Conservation (phyloP, 1,140 invertebrate species). For the Aphis gossypii region DNA sequence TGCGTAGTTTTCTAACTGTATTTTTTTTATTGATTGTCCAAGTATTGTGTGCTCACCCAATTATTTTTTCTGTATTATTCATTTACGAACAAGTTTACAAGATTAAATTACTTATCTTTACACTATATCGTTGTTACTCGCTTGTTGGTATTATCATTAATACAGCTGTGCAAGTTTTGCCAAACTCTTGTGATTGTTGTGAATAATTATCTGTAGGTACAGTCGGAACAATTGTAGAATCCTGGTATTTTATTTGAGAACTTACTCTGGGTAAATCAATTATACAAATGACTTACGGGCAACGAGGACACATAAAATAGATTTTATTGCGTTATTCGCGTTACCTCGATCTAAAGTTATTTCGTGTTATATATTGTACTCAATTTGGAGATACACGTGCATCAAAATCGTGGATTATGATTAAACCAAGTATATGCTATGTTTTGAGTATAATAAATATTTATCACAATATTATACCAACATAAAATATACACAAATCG, state of each 20-base stretch:
- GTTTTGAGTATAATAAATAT: not conserved
- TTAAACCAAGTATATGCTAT: not conserved
- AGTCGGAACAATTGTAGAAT: not conserved
- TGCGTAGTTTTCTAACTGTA: not conserved
- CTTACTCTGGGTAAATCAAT: not conserved
- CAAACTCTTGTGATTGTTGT: not conserved
- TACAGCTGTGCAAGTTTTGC: not conserved
- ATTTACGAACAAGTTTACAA: not conserved
- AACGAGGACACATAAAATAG: not conserved
- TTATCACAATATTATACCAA: not conserved
- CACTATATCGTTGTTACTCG: not conserved
- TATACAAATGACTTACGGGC: not conserved
- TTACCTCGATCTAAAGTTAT: slow-evolving; percentile 2
- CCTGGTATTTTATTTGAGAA: not conserved
- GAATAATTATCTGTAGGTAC: not conserved
- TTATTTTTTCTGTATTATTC: not conserved
- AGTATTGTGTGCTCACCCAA: not conserved
- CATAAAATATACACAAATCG: not conserved
- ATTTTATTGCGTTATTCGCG: not conserved
- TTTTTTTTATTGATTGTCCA: not conserved
- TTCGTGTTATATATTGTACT: not conserved
- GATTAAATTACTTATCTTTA: not conserved
- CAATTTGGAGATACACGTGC: not conserved
- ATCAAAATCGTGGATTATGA: not conserved
- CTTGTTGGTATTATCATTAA: not conserved